These are phyloP conservation scores for Zygaena filipendulae DNA, from an alignment of 2,888 invertebrate genomes.

Conservation along the genomic window DNA sequence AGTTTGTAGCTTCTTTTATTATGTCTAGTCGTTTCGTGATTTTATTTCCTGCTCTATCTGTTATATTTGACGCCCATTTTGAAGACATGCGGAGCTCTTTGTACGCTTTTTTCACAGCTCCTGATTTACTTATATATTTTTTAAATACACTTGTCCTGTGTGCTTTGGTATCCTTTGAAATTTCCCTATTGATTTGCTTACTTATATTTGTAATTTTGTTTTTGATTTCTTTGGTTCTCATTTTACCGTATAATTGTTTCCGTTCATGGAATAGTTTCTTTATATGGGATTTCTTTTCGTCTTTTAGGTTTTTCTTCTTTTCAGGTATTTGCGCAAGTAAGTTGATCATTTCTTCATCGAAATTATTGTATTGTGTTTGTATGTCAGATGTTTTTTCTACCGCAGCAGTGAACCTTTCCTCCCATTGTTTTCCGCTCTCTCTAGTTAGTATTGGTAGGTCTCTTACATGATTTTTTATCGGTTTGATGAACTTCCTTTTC, in stretches of 20 bases:
- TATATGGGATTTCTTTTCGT: neutral
- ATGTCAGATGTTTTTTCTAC: neutral
- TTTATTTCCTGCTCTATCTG: conserved; percentile 1
- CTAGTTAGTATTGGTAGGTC: conserved; percentile 4
- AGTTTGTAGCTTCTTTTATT: conserved; percentile 5
- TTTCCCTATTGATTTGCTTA: conserved; percentile 6
- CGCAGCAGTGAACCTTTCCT: conserved; percentile 1
- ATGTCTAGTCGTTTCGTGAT: conserved; percentile 3
- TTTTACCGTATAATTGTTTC: conserved; percentile 3
- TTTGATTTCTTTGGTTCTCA: conserved; percentile 5
- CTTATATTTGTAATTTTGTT: conserved; percentile 5
- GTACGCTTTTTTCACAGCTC: conserved; percentile 10
- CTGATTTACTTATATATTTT: conserved; percentile 3
- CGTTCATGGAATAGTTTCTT: conserved; percentile 1
- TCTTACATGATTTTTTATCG: neutral
- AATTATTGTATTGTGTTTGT: conserved; percentile 3
- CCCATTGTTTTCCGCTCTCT: conserved; percentile 3
- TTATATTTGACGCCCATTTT: conserved; percentile 5
- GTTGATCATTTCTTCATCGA: conserved; percentile 3
- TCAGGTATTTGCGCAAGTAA: conserved; percentile 1
- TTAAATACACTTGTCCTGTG: neutral
- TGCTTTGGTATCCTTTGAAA: neutral
- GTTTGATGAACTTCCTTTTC: neutral
- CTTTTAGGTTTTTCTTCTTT: conserved; percentile 1
- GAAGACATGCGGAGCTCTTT: conserved; percentile 4